Evolutionary conservation across 2,113 vertebrate genomes (phyloP).

Genomic region (Cisticola juncidis): DNA sequence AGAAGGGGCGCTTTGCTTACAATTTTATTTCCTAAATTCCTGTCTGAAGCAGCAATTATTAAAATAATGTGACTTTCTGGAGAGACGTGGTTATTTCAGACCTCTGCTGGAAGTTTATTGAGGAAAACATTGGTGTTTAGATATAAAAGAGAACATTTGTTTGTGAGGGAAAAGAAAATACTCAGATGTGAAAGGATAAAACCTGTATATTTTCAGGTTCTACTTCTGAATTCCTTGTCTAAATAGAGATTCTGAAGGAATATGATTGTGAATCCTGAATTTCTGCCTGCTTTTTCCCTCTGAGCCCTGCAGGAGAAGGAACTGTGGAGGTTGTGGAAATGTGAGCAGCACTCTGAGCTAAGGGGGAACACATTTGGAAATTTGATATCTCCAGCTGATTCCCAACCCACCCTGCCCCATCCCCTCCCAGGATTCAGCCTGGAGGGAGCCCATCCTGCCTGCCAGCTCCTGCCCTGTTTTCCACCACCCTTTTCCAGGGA

Average conservation of each 20-base stretch:
- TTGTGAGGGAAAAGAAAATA: neutral
- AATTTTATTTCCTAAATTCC: neutral
- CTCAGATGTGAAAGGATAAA: neutral
- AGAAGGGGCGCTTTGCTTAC: neutral
- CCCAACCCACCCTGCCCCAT: neutral
- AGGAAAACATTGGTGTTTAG: neutral
- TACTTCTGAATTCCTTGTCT: neutral
- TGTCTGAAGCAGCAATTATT: neutral
- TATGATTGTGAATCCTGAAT: neutral
- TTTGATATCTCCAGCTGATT: neutral
- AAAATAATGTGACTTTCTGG: neutral
- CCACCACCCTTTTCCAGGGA: fast-evolving
- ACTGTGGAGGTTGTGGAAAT: neutral
- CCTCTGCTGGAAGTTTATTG: neutral
- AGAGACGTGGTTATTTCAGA: neutral
- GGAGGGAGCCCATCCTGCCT: neutral
- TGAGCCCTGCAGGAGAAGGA: neutral
- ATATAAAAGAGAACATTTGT: neutral
- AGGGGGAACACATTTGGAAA: neutral
- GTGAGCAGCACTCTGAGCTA: neutral
- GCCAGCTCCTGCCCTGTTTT: neutral
- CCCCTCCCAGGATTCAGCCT: neutral
- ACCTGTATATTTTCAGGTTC: neutral
- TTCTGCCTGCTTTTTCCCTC: neutral
- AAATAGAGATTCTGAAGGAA: neutral